A percentile compares a stretch with the other conserved stretches of the same genome.
phyloP scores from a whole-genome alignment of 1,140 invertebrate species.

The Metaphire vulgaris region DNA sequence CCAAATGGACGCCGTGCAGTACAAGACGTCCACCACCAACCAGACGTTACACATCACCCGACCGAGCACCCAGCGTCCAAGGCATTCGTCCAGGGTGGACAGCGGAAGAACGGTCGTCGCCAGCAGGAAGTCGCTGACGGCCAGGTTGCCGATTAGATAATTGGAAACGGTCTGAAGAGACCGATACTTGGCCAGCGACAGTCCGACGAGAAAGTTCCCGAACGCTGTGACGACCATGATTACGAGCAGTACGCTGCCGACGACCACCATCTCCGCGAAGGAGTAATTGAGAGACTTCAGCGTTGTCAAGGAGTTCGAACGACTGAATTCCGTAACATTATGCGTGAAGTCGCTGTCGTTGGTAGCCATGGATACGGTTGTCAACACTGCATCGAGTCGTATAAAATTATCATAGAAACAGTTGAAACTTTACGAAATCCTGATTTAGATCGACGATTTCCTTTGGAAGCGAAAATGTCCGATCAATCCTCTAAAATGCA shows the following conservation, averaged over 20 bases:
- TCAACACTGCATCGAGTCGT: too few relatives aligned
- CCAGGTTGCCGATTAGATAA: constrained; percentile 43
- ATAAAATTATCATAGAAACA: too few relatives aligned
- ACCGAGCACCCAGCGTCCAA: constrained; percentile 29
- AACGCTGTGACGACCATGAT: constrained; percentile 49
- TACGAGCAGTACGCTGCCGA: constrained; percentile 38
- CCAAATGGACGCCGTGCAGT: constrained; percentile 54
- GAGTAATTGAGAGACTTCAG: constrained; percentile 6
- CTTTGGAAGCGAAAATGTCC: too few relatives aligned
- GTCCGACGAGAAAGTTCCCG: constrained; percentile 48
- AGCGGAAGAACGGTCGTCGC: constrained; percentile 33
- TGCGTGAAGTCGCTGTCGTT: not conserved
- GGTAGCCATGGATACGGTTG: not conserved
- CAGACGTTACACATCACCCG: constrained; percentile 33
- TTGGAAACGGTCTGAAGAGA: constrained; percentile 50
- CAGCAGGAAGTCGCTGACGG: constrained; percentile 31
- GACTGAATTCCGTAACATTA: not conserved
- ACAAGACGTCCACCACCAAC: constrained; percentile 46
- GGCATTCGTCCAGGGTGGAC: constrained; percentile 21
- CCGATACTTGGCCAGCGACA: constrained; percentile 45
- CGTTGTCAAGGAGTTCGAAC: not conserved
- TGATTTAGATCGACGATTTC: too few relatives aligned
- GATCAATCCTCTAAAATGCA: too few relatives aligned
- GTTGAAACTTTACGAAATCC: too few relatives aligned
- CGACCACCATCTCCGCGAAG: constrained; percentile 30